Evolutionary conservation across 2,113 vertebrate genomes (phyloP).

Genomic region (Sardina pilchardus): DNA sequence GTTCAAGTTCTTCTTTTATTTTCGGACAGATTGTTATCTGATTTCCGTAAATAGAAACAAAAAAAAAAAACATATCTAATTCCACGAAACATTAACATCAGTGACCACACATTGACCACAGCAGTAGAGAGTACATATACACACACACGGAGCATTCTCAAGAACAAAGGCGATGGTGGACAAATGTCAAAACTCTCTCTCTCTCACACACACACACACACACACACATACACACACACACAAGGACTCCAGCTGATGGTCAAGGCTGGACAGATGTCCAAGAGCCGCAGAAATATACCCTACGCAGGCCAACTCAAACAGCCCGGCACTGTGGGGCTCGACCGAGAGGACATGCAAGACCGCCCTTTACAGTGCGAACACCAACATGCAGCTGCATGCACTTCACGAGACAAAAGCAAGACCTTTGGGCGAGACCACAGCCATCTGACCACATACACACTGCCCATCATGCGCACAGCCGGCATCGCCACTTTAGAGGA

Average conservation of each 20-base stretch:
- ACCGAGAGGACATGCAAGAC: neutral
- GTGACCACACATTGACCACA: neutral
- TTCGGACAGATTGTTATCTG: neutral
- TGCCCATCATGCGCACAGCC: neutral
- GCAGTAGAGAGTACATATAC: neutral
- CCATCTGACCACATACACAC: neutral
- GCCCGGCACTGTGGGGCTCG: neutral
- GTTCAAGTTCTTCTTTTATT: neutral
- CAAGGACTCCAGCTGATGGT: neutral
- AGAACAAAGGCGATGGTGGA: neutral
- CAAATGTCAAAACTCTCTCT: neutral
- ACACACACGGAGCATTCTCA: neutral
- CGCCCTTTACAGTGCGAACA: neutral
- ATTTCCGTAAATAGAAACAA: neutral
- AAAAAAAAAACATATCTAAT: neutral
- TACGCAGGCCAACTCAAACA: neutral
- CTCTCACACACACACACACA: no score
- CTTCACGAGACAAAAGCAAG: slow-evolving; percentile 14
- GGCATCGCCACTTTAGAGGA: neutral
- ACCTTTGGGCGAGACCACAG: neutral
- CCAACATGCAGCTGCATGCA: neutral
- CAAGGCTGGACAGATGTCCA: neutral
- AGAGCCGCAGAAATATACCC: neutral
- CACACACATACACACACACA: no score
- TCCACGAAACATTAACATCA: neutral